Evolutionary conservation across 2,113 vertebrate species (phyloP), one percentile per base, ranked within the genome.

Genomic region (Carettochelys insculpta): DNA sequence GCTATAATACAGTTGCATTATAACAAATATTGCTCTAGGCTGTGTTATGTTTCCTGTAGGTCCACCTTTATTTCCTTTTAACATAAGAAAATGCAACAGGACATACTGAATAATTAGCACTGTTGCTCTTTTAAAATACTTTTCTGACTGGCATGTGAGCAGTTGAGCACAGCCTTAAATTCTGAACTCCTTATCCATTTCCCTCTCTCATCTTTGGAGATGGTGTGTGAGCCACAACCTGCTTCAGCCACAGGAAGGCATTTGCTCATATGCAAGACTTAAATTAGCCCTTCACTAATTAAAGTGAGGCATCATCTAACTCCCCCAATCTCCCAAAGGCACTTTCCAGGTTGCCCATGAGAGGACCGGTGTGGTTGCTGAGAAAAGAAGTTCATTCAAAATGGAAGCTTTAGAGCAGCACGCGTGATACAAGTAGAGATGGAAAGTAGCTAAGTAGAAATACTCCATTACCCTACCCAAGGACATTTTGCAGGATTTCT

Each of bases 1-100:
- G 56, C 89, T 95, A 91, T 73, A 41, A 92, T 77, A 90, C 24
- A 94, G 85, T 79, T 93, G 93, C 52, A 38, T 91, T 79, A 91
- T 90, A 88, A 38, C 3, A 38, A 77, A 93, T 73, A 77, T 58
- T 31, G 41, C 82, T 94, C 88, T 61, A 84, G 19, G 78, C 77
- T 61, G 83, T 87, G 79, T 90, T 89, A 77, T 45, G 11, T 88
- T 92, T 87, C 88, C 45, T 82, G 53, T 1, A 82, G 83, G 31
- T 89, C 76, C 85, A 81, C 19, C 41, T 51, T 75, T 94, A 50
- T 87, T 95, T 94, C 91, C 92, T 83, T 29, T 78, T 90, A 91
- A 75, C 45, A 89, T 75, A 90, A 90, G 43, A 87, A 93, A 45
- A 68, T 85, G 53, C 61, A 82, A 68, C 24, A 96, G 38, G 82